phyloP scores from a whole-genome alignment of 2,888 invertebrate species.

The Drosophila formosana region DNA sequence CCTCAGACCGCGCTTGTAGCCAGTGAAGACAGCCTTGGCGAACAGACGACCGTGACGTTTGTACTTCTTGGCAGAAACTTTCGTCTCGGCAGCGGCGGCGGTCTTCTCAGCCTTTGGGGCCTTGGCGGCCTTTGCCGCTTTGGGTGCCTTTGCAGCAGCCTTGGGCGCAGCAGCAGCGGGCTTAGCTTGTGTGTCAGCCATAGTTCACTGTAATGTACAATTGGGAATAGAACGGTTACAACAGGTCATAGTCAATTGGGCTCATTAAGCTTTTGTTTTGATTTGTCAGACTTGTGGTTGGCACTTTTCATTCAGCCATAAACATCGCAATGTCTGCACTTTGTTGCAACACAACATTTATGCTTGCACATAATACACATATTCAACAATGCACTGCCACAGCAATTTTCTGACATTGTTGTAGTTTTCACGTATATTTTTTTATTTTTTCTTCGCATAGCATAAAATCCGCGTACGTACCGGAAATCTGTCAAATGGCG shows the following conservation, averaged over 20 bases:
- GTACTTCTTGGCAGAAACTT: slow-evolving; percentile 79
- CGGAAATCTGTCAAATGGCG: slow-evolving; percentile 85
- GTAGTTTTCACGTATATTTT: slow-evolving; percentile 53
- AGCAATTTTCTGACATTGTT: slow-evolving; percentile 44
- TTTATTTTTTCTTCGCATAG: slow-evolving; percentile 48
- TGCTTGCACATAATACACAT: slow-evolving; percentile 16
- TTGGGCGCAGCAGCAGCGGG: slow-evolving; percentile 78
- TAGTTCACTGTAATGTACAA: slow-evolving; percentile 73
- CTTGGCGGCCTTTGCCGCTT: slow-evolving; percentile 80
- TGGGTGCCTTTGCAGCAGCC: slow-evolving; percentile 74
- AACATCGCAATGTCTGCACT: slow-evolving; percentile 69
- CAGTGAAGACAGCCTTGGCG: slow-evolving; percentile 98
- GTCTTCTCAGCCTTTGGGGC: slow-evolving; percentile 82
- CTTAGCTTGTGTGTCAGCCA: slow-evolving; percentile 85
- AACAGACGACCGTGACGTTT: slow-evolving; percentile 94
- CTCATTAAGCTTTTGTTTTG: slow-evolving; percentile 59
- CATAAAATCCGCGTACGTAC: slow-evolving; percentile 83
- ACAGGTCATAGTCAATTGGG: slow-evolving; percentile 16
- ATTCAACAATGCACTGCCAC: slow-evolving; percentile 31
- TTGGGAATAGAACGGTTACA: slow-evolving; percentile 11
- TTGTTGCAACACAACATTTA: slow-evolving; percentile 3
- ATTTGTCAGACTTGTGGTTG: slow-evolving; percentile 12
- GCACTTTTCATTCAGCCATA: slow-evolving; percentile 55
- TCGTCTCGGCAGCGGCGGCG: slow-evolving; percentile 71
- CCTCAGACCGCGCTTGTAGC: slow-evolving; percentile 97